Percentiles rank a stretch among this genome's conserved stretches.
Conservation (phyloP, 2,888 invertebrate species). For the Drosophila silvestris region DNA sequence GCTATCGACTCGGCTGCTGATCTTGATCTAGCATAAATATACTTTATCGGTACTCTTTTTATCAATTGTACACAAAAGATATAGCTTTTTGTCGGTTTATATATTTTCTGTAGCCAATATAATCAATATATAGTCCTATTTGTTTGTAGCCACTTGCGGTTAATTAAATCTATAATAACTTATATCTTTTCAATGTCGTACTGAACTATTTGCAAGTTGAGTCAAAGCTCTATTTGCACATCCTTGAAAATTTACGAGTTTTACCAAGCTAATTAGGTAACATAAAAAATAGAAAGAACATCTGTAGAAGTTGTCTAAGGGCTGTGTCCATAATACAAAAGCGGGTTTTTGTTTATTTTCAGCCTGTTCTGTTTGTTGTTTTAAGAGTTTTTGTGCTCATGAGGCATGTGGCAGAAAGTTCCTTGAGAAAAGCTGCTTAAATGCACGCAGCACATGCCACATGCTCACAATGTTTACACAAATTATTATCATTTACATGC, state of each 20-base stretch:
- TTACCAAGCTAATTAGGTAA: background rate
- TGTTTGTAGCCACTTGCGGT: no score
- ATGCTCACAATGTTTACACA: constrained; percentile 60
- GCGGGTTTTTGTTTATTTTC: constrained; percentile 23
- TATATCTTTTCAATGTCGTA: no score
- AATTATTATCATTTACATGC: constrained; percentile 71
- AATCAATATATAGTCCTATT: background rate
- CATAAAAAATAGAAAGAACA: background rate
- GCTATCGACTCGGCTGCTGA: no score
- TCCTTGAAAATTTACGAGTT: background rate
- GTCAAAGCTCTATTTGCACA: background rate
- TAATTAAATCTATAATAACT: no score
- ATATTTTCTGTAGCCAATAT: background rate
- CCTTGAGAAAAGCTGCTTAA: constrained; percentile 47
- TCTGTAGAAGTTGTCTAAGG: background rate
- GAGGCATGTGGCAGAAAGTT: constrained; percentile 26
- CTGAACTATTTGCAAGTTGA: no score
- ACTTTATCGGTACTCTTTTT: background rate
- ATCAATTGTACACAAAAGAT: no score
- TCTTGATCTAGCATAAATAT: background rate
- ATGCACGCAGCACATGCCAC: constrained; percentile 32
- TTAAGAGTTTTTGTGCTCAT: constrained; percentile 32
- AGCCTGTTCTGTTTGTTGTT: constrained; percentile 30
- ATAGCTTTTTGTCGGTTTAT: background rate
- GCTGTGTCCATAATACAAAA: background rate